phyloP scores from a whole-genome alignment of 2,888 invertebrate species.

The Drosophila colorata region DNA sequence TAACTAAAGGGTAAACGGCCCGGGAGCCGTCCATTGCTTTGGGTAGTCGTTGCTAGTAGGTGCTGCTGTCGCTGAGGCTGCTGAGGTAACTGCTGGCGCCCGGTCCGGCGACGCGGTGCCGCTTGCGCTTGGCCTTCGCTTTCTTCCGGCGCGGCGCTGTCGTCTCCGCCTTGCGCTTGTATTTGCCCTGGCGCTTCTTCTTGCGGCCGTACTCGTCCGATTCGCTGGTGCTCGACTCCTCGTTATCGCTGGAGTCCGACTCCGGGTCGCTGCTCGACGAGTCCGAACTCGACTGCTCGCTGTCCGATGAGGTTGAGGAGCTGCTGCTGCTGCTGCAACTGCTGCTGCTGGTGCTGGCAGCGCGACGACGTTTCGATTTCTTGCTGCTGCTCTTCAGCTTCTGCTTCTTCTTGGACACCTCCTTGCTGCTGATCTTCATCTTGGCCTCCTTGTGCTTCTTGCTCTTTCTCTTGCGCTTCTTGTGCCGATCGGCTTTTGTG shows the following conservation, averaged over 20 bases:
- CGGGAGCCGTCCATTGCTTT: conserved; percentile 54
- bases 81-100: conserved; percentile 74
- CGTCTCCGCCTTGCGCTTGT: conserved; percentile 82
- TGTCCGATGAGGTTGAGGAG: conserved; percentile 37
- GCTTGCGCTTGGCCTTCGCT: conserved; percentile 80
- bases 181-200: conserved; percentile 81
- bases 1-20: conserved; percentile 40
- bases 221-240: conserved; percentile 83
- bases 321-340: conserved; percentile 34
- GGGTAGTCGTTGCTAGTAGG: conserved; percentile 60
- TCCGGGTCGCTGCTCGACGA: conserved; percentile 51
- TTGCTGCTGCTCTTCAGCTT: conserved; percentile 56
- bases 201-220: conserved; percentile 82
- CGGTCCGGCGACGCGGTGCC: conserved; percentile 70
- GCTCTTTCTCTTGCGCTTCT: conserved; percentile 63
- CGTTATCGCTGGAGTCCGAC: conserved; percentile 84
- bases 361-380: conserved; percentile 70
- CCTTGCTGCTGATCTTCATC: conserved; percentile 31
- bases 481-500: conserved; percentile 62
- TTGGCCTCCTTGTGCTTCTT: conserved; percentile 65
- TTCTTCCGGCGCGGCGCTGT: conserved; percentile 78
- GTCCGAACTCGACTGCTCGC: conserved; percentile 30
- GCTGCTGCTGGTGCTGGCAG: conserved; percentile 51
- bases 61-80: conserved; percentile 79
- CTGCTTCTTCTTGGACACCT: conserved; percentile 36